A percentile compares a stretch with the other conserved stretches of the same genome.
phyloP scores from a whole-genome alignment of 2,113 vertebrate species.

The Lanius ludovicianus region DNA sequence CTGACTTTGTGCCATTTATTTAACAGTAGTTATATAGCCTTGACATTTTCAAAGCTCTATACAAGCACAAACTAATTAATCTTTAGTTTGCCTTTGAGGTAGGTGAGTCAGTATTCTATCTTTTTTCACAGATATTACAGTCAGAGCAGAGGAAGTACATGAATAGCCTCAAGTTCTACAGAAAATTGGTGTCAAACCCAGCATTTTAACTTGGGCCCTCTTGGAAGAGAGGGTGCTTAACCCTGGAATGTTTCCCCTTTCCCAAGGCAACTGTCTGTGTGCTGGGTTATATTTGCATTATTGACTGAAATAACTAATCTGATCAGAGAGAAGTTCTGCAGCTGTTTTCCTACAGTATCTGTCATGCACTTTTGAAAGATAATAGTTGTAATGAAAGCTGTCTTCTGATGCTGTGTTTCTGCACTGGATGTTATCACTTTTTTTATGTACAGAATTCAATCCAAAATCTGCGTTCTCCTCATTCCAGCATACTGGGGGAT shows the following conservation, averaged over 20 bases:
- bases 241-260: neutral
- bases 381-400: neutral
- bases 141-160: slow-evolving; percentile 1
- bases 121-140: slow-evolving; percentile 22
- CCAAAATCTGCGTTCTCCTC: neutral
- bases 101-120: slow-evolving; percentile 44
- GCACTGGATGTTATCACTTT: neutral
- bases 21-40: slow-evolving; percentile 51
- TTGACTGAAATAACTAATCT: neutral
- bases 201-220: neutral
- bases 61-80: slow-evolving; percentile 66
- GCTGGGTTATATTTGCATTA: slow-evolving; percentile 1
- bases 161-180: slow-evolving; percentile 46
- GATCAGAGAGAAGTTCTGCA: neutral
- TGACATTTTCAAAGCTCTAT: slow-evolving; percentile 61
- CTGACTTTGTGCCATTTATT: slow-evolving; percentile 46
- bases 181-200: slow-evolving; percentile 58
- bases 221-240: slow-evolving; percentile 1
- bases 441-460: neutral
- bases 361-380: neutral
- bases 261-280: neutral
- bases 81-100: slow-evolving; percentile 60
- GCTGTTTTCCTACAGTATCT: neutral
- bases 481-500: neutral
- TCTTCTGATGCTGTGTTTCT: neutral